A percentile compares a stretch with the other conserved stretches of the same genome.
phyloP scores from a whole-genome alignment of 2,797 vertebrate genomes.

The Sebastes hopkinsi region DNA sequence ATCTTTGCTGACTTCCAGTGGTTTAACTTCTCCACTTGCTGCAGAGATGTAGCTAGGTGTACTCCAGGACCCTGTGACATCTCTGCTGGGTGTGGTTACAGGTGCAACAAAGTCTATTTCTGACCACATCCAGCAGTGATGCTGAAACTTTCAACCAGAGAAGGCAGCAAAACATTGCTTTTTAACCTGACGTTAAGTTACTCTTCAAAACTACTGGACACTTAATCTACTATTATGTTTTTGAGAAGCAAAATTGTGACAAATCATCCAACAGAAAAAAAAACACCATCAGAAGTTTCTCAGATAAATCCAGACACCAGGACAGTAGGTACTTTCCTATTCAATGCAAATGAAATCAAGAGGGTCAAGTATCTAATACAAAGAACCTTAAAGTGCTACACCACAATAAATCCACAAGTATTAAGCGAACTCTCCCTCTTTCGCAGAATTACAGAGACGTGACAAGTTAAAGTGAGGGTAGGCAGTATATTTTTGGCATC shows the following conservation, averaged over 20 bases:
- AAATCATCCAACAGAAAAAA: background rate
- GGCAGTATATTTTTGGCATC: no score
- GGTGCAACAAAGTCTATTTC: fast-evolving
- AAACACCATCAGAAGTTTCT: background rate
- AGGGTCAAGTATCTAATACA: fast-evolving
- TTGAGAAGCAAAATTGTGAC: background rate
- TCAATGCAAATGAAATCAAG: no score
- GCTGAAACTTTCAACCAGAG: background rate
- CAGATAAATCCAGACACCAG: background rate
- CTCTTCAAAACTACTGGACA: background rate
- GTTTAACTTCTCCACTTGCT: background rate
- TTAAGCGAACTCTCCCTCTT: background rate
- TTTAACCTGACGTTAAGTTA: background rate
- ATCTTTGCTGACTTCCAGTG: background rate
- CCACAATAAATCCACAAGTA: background rate
- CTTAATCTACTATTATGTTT: background rate
- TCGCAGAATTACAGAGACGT: no score
- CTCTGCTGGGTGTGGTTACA: no score
- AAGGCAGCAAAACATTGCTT: no score
- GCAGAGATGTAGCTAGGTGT: background rate
- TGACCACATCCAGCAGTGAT: background rate
- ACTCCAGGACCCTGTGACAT: no score
- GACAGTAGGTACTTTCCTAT: no score
- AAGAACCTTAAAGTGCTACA: background rate
- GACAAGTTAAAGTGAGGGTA: fast-evolving